Conservation (phyloP, 1,140 invertebrate species). For the Drosophila biarmipes region DNA sequence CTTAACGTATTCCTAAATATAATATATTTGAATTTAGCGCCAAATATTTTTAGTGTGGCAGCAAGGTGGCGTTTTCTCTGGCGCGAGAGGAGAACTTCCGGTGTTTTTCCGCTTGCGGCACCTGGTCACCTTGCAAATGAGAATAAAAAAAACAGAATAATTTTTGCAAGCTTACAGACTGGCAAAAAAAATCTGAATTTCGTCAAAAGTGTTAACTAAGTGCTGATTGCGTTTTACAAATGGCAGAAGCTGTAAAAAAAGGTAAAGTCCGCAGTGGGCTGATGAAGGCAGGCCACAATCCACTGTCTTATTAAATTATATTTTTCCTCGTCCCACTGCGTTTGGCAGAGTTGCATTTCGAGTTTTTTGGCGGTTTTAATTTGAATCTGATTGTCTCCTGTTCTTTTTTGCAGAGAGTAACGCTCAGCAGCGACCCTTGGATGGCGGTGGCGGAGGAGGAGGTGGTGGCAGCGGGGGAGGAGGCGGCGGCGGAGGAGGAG, state of each 20-base stretch:
- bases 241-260: constrained; percentile 69
- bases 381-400: background rate
- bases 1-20: too few species aligned
- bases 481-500: background rate
- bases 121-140: background rate
- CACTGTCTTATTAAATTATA: constrained; percentile 29
- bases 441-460: constrained; percentile 22
- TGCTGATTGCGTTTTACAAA: constrained; percentile 4
- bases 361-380: constrained; percentile 19
- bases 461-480: constrained; percentile 6
- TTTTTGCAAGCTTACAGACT: constrained; percentile 16
- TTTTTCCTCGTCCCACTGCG: constrained; percentile 14
- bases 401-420: constrained; percentile 17
- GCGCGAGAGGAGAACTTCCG: background rate
- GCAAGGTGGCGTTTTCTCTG: background rate
- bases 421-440: constrained; percentile 33
- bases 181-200: constrained; percentile 8
- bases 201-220: constrained; percentile 1
- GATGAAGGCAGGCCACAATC: constrained; percentile 46
- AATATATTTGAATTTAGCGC: background rate
- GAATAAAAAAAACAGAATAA: constrained; percentile 9
- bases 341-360: constrained; percentile 13
- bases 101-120: background rate
- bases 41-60: background rate
- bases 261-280: constrained; percentile 39